These are phyloP conservation scores for Choloepus didactylus DNA, from an alignment of 2,797 vertebrate species.

Conservation along the genomic window DNA sequence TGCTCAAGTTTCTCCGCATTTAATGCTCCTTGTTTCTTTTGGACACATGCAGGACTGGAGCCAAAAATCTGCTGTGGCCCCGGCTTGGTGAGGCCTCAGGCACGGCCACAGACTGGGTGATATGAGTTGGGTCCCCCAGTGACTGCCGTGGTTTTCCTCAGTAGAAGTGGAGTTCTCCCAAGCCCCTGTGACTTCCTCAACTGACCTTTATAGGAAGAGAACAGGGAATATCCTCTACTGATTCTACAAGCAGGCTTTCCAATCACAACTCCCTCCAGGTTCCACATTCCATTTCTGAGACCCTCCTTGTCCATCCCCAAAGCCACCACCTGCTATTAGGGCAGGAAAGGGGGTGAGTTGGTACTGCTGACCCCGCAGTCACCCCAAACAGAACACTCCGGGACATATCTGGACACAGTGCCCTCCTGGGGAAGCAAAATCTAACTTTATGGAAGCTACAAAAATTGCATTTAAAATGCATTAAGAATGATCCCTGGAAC, in stretches of 20 bases:
- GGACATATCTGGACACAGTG: not conserved
- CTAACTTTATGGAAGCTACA: not conserved
- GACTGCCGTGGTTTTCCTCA: not conserved
- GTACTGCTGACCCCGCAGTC: not conserved
- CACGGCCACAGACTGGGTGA: not conserved
- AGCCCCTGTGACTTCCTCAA: not conserved
- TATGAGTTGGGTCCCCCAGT: not conserved
- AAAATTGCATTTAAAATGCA: constrained; percentile 10
- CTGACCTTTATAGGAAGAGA: not conserved
- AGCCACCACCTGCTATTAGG: not conserved
- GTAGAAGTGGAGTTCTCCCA: not conserved
- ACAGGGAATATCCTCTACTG: not conserved
- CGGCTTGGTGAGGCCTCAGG: not conserved
- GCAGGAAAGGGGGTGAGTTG: not conserved
- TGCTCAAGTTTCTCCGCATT: not conserved
- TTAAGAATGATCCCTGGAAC: not conserved
- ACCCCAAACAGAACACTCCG: not conserved
- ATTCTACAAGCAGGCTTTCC: not conserved
- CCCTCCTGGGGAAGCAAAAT: not conserved
- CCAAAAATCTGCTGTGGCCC: not conserved
- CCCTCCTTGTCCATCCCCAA: not conserved
- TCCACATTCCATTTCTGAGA: not conserved
- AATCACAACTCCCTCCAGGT: not conserved
- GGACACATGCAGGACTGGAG: not conserved
- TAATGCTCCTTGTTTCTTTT: not conserved